Percentiles rank a stretch among this genome's conserved stretches.
These are phyloP conservation scores for Antigone vipio DNA, from an alignment of 2,113 vertebrate genomes.

Conservation along the genomic window DNA sequence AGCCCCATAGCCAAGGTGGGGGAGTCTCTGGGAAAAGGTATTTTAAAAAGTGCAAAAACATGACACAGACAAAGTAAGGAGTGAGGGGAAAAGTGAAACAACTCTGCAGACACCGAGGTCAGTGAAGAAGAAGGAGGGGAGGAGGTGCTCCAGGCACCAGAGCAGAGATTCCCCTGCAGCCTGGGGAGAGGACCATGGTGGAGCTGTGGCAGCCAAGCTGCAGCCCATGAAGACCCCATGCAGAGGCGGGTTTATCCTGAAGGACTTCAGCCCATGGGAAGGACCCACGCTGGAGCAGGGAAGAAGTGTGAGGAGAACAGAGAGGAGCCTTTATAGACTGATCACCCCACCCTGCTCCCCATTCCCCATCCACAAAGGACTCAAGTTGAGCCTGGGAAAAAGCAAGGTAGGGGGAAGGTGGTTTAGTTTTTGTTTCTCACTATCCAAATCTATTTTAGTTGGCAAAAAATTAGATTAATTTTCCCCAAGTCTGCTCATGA, in stretches of 20 bases:
- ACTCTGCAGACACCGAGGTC: not conserved
- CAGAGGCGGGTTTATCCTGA: not conserved
- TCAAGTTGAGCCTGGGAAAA: not conserved
- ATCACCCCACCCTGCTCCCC: not conserved
- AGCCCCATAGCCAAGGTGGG: too few species aligned
- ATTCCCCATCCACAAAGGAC: not conserved
- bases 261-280: rapidly evolving
- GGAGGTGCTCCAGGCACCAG: too few species aligned
- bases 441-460: not conserved
- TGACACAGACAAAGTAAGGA: not conserved
- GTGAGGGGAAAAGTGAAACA: not conserved
- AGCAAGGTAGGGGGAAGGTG: not conserved
- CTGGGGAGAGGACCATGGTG: not conserved
- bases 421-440: not conserved
- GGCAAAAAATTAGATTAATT: not conserved
- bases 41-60: not conserved
- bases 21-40: rapidly evolving
- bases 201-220: not conserved
- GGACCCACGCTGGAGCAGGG: not conserved
- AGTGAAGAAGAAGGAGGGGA: not conserved
- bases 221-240: not conserved
- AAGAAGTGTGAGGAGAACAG: not conserved
- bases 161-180: not conserved
- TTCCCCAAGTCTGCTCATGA: not conserved
- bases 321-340: not conserved